These are phyloP conservation scores for Lucinisca nassula DNA, from an alignment of 2,888 invertebrate species.

Conservation along the genomic window DNA sequence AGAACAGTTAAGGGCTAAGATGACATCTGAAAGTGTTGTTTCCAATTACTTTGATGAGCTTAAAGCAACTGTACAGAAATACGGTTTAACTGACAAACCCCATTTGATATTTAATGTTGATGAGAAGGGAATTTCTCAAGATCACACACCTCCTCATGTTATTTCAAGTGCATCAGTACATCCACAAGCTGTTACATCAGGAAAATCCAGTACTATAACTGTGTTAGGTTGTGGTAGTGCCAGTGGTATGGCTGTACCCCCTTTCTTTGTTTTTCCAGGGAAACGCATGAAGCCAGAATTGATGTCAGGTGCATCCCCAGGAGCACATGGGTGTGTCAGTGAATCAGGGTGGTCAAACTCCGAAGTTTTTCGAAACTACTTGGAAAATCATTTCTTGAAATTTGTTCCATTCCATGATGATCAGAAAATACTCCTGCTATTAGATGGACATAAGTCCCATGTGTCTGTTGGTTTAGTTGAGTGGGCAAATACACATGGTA, in stretches of 20 bases:
- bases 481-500: conserved; percentile 31
- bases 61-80: not conserved
- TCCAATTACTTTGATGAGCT: conserved; percentile 27
- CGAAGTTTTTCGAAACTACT: not conserved
- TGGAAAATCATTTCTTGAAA: not conserved
- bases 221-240: conserved; percentile 37
- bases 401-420: not conserved
- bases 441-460: conserved; percentile 14
- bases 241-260: conserved; percentile 22
- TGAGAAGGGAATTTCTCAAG: conserved; percentile 6
- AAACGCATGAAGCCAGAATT: conserved; percentile 9
- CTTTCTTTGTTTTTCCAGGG: conserved; percentile 33
- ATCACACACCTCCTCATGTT: conserved; percentile 11
- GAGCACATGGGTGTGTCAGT: conserved; percentile 1
- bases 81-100: not conserved
- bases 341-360: conserved; percentile 31
- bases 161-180: not conserved
- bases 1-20: conserved; percentile 40
- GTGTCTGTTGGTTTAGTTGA: conserved; percentile 36
- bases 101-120: conserved; percentile 24
- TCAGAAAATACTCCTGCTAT: not conserved
- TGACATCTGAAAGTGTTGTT: conserved; percentile 12
- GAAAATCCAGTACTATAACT: conserved; percentile 10
- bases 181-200: conserved; percentile 18
- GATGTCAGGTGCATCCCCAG: not conserved